Evolutionary conservation across 2,113 vertebrate genomes (phyloP).

Genomic region (Clupea harengus): DNA sequence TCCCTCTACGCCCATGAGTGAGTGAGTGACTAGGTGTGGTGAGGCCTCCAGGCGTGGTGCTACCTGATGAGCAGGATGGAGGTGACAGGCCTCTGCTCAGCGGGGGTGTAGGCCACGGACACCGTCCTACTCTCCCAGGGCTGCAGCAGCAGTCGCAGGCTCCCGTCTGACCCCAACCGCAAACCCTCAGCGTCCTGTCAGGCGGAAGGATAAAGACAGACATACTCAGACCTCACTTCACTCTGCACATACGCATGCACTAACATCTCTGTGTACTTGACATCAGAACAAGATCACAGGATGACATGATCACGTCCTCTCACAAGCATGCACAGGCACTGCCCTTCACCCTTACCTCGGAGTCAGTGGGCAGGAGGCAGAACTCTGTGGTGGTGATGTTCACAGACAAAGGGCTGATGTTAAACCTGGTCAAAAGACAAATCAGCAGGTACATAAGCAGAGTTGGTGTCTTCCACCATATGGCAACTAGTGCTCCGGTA

Average conservation of each 20-base stretch:
- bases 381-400: constrained; percentile 91
- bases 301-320: not conserved
- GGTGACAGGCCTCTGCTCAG: constrained; percentile 83
- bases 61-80: constrained; percentile 73
- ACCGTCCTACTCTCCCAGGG: constrained; percentile 84
- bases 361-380: constrained; percentile 69
- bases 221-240: constrained; percentile 1
- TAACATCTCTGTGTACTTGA: not conserved
- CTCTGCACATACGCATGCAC: no score
- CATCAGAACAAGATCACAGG: not conserved
- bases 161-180: constrained; percentile 31
- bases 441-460: no score
- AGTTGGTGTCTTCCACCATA: not conserved
- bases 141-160: constrained; percentile 77
- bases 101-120: constrained; percentile 83
- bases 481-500: not conserved
- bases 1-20: constrained; percentile 51
- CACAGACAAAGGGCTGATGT: constrained; percentile 77
- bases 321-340: not conserved
- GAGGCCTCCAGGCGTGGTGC: constrained; percentile 57
- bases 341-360: constrained; percentile 56
- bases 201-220: not conserved
- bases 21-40: constrained; percentile 82
- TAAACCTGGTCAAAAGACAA: constrained; percentile 78
- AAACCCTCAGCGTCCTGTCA: constrained; percentile 35